Conservation (phyloP, 2,888 invertebrate species). For the Timandra comae region DNA sequence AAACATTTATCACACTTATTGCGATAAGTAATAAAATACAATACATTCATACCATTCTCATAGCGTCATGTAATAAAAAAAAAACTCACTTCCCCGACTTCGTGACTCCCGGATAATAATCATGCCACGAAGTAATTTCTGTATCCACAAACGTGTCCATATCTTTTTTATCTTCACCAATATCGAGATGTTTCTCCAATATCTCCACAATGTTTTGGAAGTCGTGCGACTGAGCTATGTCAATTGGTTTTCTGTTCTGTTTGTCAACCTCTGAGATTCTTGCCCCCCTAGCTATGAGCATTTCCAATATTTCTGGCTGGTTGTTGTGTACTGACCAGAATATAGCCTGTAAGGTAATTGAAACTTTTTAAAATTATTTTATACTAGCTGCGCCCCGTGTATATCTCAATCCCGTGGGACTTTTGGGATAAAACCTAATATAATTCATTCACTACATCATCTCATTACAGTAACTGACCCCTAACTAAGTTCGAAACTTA, state of each 20-base stretch:
- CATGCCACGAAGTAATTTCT: constrained; percentile 56
- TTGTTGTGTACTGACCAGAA: constrained; percentile 80
- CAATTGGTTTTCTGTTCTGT: constrained; percentile 61
- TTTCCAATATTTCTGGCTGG: constrained; percentile 67
- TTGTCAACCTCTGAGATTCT: constrained; percentile 68
- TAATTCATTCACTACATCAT: no score
- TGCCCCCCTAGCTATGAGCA: constrained; percentile 73
- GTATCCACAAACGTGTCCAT: constrained; percentile 26
- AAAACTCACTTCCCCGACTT: constrained; percentile 43
- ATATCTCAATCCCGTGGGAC: no score
- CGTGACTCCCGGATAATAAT: constrained; percentile 68
- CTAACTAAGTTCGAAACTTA: no score
- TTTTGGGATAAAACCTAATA: no score
- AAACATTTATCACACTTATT: no score
- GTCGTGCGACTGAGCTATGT: constrained; percentile 74
- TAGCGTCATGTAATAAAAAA: constrained; percentile 1
- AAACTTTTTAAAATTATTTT: no score
- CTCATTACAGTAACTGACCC: no score
- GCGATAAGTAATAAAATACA: no score
- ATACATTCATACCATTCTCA: no score
- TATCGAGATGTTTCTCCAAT: constrained; percentile 50
- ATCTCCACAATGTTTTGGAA: constrained; percentile 61
- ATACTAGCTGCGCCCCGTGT: no score
- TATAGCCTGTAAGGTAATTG: constrained; percentile 78
- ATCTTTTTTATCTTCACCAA: constrained; percentile 27